Evolutionary conservation across 1,140 invertebrate species (phyloP).

Genomic region (Myzus persicae): DNA sequence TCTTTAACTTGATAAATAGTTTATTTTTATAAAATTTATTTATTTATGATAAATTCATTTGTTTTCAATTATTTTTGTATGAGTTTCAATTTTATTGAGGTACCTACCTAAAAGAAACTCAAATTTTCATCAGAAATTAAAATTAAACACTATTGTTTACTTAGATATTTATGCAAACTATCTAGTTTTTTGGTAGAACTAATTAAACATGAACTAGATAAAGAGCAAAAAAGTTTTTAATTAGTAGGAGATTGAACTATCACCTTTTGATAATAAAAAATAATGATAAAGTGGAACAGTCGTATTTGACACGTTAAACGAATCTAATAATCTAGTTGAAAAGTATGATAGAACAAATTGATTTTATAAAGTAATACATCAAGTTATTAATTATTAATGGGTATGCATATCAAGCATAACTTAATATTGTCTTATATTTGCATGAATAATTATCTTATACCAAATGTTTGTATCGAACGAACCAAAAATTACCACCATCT

Average conservation of each 20-base stretch:
- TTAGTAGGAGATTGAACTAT: neutral
- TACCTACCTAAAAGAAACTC: neutral
- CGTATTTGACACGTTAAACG: neutral
- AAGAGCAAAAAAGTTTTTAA: neutral
- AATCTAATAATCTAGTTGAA: neutral
- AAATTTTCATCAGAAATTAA: neutral
- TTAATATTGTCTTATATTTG: neutral
- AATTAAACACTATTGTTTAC: neutral
- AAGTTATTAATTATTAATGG: neutral
- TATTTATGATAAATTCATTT: neutral
- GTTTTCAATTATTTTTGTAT: neutral
- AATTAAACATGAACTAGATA: slow-evolving; percentile 39
- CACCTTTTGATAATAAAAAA: neutral
- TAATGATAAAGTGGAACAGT: neutral
- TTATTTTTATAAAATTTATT: neutral
- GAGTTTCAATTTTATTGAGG: no score
- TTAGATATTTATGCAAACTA: neutral
- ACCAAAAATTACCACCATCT: neutral
- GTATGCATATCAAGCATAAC: neutral
- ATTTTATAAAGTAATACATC: neutral
- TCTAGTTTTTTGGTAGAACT: slow-evolving; percentile 27
- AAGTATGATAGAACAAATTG: neutral
- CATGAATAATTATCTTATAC: neutral
- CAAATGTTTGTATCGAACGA: no score
- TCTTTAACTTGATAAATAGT: neutral